Evolutionary conservation across 1,140 invertebrate species (phyloP).

Genomic region (Aradophagus sp.): DNA sequence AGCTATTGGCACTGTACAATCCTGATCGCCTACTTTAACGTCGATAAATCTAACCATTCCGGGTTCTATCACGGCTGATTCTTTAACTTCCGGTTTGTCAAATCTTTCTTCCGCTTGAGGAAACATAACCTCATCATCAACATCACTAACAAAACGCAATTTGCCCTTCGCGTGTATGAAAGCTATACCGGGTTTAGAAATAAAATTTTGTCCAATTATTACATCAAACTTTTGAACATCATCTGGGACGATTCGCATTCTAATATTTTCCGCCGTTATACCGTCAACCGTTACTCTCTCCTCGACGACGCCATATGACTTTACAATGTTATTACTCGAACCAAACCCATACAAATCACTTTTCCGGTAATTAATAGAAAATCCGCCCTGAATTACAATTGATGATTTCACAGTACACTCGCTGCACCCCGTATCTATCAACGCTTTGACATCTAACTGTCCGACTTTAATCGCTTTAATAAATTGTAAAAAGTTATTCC

Average conservation of each 20-base stretch:
- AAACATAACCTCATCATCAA: too few species aligned
- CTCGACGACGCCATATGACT: constrained; percentile 10
- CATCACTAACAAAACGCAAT: too few species aligned
- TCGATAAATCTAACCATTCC: too few species aligned
- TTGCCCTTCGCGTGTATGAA: too few species aligned
- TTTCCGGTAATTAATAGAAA: constrained; percentile 1
- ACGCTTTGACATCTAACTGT: constrained; percentile 12
- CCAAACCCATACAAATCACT: constrained; percentile 20
- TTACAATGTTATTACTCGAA: constrained; percentile 6
- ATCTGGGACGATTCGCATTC: constrained; percentile 36
- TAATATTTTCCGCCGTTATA: background rate
- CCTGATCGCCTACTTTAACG: too few species aligned
- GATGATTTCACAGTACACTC: constrained; percentile 34
- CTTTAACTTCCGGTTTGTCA: too few species aligned
- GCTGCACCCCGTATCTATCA: too few species aligned
- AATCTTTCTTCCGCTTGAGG: too few species aligned
- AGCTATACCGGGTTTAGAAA: too few species aligned
- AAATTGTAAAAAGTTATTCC: constrained; percentile 4
- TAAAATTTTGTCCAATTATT: too few species aligned
- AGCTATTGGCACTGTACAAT: too few species aligned
- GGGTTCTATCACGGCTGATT: too few species aligned
- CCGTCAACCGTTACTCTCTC: constrained; percentile 10
- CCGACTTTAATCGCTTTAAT: constrained; percentile 16
- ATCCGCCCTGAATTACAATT: constrained; percentile 6
- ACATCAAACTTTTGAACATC: constrained; percentile 11